phyloP scores from a whole-genome alignment of 2,797 vertebrate species.

The Cuculus canorus region DNA sequence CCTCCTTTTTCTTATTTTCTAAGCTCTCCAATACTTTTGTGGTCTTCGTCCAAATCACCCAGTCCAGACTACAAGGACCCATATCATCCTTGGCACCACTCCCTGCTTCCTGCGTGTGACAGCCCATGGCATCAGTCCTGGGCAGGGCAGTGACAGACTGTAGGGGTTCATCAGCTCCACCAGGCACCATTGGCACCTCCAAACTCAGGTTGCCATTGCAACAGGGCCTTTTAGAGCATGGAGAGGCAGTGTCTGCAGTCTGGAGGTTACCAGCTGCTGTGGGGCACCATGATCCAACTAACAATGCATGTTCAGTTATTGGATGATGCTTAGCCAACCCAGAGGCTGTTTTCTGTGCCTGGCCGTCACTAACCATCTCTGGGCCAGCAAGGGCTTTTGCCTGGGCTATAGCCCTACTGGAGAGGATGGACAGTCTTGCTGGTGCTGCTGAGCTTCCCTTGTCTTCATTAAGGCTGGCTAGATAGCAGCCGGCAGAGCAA shows the following conservation, averaged over 20 bases:
- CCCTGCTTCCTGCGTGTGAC: rapidly evolving
- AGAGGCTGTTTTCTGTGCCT: background rate
- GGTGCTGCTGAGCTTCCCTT: background rate
- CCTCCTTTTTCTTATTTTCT: conserved; percentile 38
- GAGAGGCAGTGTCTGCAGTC: background rate
- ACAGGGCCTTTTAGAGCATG: background rate
- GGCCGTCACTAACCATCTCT: background rate
- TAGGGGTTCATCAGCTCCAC: rapidly evolving
- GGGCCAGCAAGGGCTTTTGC: background rate
- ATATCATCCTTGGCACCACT: rapidly evolving
- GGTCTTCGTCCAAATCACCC: background rate
- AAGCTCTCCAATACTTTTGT: background rate
- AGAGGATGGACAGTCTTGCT: background rate
- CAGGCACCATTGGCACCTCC: rapidly evolving
- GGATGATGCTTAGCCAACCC: background rate
- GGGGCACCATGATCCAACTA: background rate
- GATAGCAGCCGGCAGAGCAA: background rate
- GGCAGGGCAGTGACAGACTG: background rate
- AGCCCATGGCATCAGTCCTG: background rate
- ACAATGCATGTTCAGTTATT: background rate
- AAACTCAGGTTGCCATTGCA: rapidly evolving
- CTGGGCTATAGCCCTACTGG: background rate
- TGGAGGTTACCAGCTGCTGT: rapidly evolving
- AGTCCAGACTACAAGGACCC: background rate
- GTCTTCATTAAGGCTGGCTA: background rate